These are phyloP conservation scores for Hemibagrus guttatus DNA, from an alignment of 2,797 vertebrate species.

Conservation along the genomic window DNA sequence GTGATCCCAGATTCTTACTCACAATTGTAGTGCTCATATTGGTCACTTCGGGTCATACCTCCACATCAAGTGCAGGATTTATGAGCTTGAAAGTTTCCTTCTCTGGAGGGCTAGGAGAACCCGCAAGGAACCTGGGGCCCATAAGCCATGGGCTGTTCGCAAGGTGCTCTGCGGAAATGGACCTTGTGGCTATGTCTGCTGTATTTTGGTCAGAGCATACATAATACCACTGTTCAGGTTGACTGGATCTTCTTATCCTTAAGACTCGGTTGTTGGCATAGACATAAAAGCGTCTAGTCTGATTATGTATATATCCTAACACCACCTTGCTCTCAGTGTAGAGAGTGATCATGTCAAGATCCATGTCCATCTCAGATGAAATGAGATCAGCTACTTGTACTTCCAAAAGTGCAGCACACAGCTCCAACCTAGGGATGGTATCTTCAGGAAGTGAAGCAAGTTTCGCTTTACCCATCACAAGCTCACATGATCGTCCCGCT, in stretches of 20 bases:
- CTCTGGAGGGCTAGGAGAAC: neutral
- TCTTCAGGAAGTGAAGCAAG: no score
- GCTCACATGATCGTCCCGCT: no score
- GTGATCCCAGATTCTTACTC: neutral
- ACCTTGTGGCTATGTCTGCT: neutral
- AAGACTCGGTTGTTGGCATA: neutral
- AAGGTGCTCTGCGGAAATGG: neutral
- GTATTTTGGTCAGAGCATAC: neutral
- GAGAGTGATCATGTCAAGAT: no score
- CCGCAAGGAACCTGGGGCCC: neutral
- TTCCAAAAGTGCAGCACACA: no score
- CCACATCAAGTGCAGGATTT: neutral
- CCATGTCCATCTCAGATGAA: no score
- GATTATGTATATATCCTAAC: no score
- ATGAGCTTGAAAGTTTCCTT: neutral
- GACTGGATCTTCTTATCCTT: neutral
- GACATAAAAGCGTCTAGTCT: no score
- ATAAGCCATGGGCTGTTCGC: neutral
- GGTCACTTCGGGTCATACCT: neutral
- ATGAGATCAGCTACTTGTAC: no score
- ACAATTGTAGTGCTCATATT: neutral
- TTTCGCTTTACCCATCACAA: no score
- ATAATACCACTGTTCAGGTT: neutral
- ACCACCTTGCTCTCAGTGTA: no score
- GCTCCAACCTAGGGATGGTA: no score